A percentile compares a stretch with the other conserved stretches of the same genome.
These are phyloP conservation scores for Sus cebifrons DNA, from an alignment of 2,797 vertebrate genomes.

Conservation along the genomic window DNA sequence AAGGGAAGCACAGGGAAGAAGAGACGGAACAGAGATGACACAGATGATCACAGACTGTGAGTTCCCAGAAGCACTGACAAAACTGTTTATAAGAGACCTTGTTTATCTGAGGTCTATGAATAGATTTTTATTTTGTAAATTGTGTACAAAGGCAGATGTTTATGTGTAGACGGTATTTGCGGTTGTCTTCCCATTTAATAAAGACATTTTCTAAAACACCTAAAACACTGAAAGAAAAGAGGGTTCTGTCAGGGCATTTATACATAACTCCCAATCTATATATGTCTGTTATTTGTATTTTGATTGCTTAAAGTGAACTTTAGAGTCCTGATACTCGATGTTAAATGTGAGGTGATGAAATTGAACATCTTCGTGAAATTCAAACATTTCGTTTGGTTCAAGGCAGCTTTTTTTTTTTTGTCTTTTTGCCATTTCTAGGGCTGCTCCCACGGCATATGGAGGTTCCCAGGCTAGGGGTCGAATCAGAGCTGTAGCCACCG, in stretches of 20 bases:
- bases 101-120: constrained; percentile 74
- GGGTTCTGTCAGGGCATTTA: neutral
- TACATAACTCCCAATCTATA: neutral
- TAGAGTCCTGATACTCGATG: neutral
- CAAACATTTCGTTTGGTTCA: constrained; percentile 32
- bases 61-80: constrained; percentile 34
- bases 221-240: neutral
- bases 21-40: neutral
- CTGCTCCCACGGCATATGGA: no score
- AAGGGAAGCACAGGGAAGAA: neutral
- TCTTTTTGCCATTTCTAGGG: no score
- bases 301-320: neutral
- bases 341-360: neutral
- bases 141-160: constrained; percentile 48
- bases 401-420: neutral
- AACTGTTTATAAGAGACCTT: constrained; percentile 58
- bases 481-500: no score
- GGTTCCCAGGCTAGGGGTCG: no score
- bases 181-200: neutral
- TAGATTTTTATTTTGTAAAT: constrained; percentile 67
- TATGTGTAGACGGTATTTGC: neutral
- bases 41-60: neutral
- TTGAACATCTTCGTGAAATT: neutral
- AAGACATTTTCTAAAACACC: constrained; percentile 51
- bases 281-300: neutral